Base-by-base conservation (phyloP, 2,113 vertebrate genomes). In the Antennarius striatus region DNA sequence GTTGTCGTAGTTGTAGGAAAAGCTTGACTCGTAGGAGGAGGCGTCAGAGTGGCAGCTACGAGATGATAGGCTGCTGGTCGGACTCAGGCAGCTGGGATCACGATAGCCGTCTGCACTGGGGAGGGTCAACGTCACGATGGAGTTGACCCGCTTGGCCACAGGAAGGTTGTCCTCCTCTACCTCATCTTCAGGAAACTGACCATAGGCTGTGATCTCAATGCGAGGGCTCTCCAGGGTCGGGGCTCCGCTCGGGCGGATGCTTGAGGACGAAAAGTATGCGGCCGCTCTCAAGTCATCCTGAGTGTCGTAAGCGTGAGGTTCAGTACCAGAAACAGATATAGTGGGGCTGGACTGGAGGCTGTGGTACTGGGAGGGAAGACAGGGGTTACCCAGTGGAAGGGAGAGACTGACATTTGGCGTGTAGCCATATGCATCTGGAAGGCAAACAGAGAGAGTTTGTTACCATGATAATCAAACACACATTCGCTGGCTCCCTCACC, bases 41-140 rank as follows among this genome's bases (percentile, higher is more conserved):
- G 96, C 96, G 54, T 99, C 98, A 0, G 98, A 99, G 81, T 97
- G 97, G 84, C 96, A 96, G 88, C 98, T 99, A 52, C 98, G 94
- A 0, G 98, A 99, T 8, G 98, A 99, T 63, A 98, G 80, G 84
- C 98, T 99, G 91, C 97, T 98, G 0, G 98, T 96, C 0, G 98
- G 98, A 80, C 98, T 99, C 52, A 99, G 93, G 88, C 98, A 97
- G 32, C 93, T 94, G 0, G 97, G 98, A 88, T 99, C 97, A 4
- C 98, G 92, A 82, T 99, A 99, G 0, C 95, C 93, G 17, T 99
- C 97, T 0, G 93, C 92, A 68, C 88, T 92, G 0, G 98, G 98
- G 70, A 99, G 92, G 61, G 88, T 94, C 91, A 99, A 77, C 0
- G 96, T 99, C 75, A 95, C 95, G 0, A 98, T 94, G 77, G 96